Percentiles rank a stretch among this genome's conserved stretches.
phyloP scores from a whole-genome alignment of 2,888 invertebrate species.

The Loripinus fragilis region DNA sequence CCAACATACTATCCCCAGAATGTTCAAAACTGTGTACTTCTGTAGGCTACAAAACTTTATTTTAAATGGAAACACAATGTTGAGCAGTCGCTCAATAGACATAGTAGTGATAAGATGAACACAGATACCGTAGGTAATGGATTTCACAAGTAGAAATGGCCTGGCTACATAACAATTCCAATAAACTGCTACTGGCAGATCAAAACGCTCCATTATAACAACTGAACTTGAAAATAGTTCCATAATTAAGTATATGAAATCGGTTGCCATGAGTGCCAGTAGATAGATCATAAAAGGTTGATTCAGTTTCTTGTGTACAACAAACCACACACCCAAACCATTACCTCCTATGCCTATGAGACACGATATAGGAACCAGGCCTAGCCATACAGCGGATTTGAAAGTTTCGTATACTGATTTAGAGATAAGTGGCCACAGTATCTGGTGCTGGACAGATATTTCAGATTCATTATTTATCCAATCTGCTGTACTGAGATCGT shows the following conservation, averaged over 20 bases:
- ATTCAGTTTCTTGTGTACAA: too few relatives aligned
- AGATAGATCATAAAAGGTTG: background rate
- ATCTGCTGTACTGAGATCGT: too few relatives aligned
- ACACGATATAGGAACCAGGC: background rate
- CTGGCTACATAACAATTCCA: background rate
- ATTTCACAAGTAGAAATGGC: background rate
- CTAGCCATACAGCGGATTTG: background rate
- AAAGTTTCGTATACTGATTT: background rate
- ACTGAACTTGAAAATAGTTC: background rate
- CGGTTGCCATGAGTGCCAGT: background rate
- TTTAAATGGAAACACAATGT: background rate
- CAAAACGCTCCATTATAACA: background rate
- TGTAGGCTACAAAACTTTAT: background rate
- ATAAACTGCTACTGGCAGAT: background rate
- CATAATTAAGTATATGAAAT: background rate
- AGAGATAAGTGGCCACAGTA: background rate
- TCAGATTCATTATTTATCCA: too few relatives aligned
- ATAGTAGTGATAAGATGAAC: background rate
- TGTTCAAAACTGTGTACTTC: background rate
- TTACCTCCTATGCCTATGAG: background rate
- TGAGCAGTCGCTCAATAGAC: background rate
- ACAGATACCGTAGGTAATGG: background rate
- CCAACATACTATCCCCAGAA: background rate
- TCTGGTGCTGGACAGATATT: too few relatives aligned
- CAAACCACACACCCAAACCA: background rate